Percentiles rank a stretch among this genome's conserved stretches.
These are phyloP conservation scores for Nixonia krombeini DNA, from an alignment of 1,140 invertebrate genomes.

Conservation along the genomic window DNA sequence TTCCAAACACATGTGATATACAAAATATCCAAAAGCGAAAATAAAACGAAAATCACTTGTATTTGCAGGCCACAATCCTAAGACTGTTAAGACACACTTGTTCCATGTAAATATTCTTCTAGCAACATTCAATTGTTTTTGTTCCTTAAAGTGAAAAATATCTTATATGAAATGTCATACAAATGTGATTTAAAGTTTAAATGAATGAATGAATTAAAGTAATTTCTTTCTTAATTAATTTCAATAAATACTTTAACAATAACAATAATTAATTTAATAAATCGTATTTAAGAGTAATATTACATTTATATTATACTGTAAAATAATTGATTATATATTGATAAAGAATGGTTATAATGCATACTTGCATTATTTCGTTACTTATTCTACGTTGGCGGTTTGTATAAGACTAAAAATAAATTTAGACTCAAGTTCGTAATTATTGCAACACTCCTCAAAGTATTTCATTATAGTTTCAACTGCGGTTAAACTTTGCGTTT, in stretches of 20 bases:
- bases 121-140: slow-evolving; percentile 47
- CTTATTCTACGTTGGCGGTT: slow-evolving; percentile 1
- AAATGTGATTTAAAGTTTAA: slow-evolving; percentile 3
- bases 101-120: slow-evolving; percentile 54
- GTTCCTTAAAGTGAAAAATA: slow-evolving; percentile 33
- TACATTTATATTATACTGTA: too few species aligned
- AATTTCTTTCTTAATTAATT: too few species aligned
- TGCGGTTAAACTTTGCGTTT: not conserved
- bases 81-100: slow-evolving; percentile 33
- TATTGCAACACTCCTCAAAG: not conserved
- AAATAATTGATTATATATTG: too few species aligned
- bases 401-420: not conserved
- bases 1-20: slow-evolving; percentile 53
- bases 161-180: not conserved
- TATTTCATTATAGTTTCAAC: not conserved
- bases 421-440: not conserved
- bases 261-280: too few species aligned
- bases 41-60: slow-evolving; percentile 44
- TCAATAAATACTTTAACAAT: too few species aligned
- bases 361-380: slow-evolving; percentile 6
- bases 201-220: not conserved
- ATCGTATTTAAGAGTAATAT: too few species aligned
- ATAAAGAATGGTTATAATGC: slow-evolving; percentile 1
- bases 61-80: slow-evolving; percentile 58
- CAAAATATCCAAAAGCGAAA: slow-evolving; percentile 52